Evolutionary conservation across 1,140 invertebrate genomes (phyloP).

Genomic region (Zaprionus davidi): DNA sequence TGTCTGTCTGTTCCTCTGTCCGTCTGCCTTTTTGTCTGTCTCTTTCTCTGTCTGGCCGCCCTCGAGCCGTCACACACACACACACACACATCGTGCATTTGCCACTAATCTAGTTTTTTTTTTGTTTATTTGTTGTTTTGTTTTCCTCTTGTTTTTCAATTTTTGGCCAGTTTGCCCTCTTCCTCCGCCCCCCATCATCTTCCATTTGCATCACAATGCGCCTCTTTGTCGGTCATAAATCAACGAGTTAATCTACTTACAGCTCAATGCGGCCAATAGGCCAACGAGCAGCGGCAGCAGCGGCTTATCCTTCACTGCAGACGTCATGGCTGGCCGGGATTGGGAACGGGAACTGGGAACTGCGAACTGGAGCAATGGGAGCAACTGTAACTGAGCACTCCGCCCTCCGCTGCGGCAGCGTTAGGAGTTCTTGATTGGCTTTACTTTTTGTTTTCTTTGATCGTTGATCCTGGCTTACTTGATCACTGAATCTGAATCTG

Average conservation of each 20-base stretch:
- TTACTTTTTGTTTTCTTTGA: not conserved
- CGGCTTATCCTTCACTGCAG: constrained; percentile 73
- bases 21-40: constrained; percentile 21
- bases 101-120: constrained; percentile 74
- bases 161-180: constrained; percentile 25
- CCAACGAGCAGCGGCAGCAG: constrained; percentile 70
- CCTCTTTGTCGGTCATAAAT: constrained; percentile 56
- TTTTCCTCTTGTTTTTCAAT: constrained; percentile 4
- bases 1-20: constrained; percentile 5
- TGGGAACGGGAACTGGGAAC: constrained; percentile 16
- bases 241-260: constrained; percentile 73
- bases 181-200: constrained; percentile 2
- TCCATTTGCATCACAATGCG: constrained; percentile 72
- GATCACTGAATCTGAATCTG: not conserved
- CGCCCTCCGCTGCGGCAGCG: not conserved
- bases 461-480: constrained; percentile 31
- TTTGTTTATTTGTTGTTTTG: constrained; percentile 13
- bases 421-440: not conserved
- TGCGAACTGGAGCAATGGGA: not conserved
- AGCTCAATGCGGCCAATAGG: constrained; percentile 78
- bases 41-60: constrained; percentile 58
- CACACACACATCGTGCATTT: not conserved
- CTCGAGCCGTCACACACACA: constrained; percentile 52
- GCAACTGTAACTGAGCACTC: not conserved
- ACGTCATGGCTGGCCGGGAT: constrained; percentile 57